Evolutionary conservation across 1,140 invertebrate genomes (phyloP).

Genomic region (Lineus longissimus): DNA sequence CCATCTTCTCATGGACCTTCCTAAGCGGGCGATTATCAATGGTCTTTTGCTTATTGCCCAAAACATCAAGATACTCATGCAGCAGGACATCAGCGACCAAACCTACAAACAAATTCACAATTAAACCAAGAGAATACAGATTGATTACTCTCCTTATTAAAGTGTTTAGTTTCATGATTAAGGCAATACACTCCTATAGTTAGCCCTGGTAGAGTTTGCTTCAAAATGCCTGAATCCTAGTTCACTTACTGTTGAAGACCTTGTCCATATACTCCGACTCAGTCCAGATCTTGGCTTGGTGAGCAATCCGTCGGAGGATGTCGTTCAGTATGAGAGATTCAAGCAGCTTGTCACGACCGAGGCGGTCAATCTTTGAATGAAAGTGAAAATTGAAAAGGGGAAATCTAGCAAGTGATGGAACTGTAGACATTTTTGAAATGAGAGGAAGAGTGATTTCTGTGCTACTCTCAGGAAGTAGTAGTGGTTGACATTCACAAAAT

Average conservation of each 20-base stretch:
- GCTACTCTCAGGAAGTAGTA: no score
- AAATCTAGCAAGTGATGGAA: no score
- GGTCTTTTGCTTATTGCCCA: background rate
- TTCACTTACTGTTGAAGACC: background rate
- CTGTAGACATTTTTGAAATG: no score
- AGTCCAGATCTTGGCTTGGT: conserved; percentile 3
- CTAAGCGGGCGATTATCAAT: background rate
- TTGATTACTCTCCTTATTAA: no score
- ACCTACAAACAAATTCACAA: background rate
- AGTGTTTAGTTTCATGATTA: no score
- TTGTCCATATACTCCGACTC: background rate
- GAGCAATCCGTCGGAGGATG: background rate
- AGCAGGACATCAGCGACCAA: background rate
- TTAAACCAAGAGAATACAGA: no score
- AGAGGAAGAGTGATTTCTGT: no score
- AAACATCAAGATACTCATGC: background rate
- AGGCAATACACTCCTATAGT: no score
- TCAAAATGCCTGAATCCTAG: background rate
- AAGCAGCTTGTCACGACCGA: background rate
- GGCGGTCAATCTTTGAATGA: no score
- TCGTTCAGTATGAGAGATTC: background rate
- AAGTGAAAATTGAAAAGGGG: no score
- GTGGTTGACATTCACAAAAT: no score
- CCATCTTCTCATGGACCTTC: conserved; percentile 4
- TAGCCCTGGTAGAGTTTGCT: no score